Conservation (phyloP, 2,888 invertebrate genomes). For the Limnephilus rhombicus region DNA sequence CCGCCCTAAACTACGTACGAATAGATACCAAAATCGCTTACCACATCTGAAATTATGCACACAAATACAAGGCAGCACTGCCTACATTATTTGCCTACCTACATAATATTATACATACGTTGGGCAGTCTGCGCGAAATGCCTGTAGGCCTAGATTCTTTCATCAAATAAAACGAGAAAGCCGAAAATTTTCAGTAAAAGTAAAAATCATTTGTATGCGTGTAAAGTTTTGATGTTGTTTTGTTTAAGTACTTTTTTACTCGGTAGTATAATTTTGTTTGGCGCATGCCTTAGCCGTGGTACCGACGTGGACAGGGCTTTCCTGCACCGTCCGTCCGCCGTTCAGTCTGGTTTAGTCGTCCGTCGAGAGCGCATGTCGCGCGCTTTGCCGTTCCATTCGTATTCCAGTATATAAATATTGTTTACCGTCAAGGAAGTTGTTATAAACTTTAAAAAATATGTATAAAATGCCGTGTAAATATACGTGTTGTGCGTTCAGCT, state of each 20-base stretch:
- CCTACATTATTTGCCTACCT: constrained; percentile 40
- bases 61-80: constrained; percentile 33
- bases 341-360: constrained; percentile 66
- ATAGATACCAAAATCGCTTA: constrained; percentile 40
- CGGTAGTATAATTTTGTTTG: constrained; percentile 15
- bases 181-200: neutral
- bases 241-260: constrained; percentile 17
- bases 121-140: constrained; percentile 55
- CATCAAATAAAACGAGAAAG: neutral
- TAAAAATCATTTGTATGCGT: neutral
- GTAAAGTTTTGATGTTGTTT: neutral
- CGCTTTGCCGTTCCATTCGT: constrained; percentile 73
- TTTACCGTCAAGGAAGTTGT: constrained; percentile 33
- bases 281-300: constrained; percentile 61
- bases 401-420: constrained; percentile 66
- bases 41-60: constrained; percentile 29
- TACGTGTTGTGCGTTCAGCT: constrained; percentile 49
- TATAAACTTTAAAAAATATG: constrained; percentile 40
- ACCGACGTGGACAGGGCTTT: constrained; percentile 57
- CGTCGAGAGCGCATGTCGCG: constrained; percentile 74
- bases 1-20: constrained; percentile 25
- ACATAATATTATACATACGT: neutral
- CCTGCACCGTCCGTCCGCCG: constrained; percentile 67
- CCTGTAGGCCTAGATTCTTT: constrained; percentile 36
- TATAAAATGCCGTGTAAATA: constrained; percentile 52